These are phyloP conservation scores for Syngnathus rostellatus DNA, from an alignment of 2,797 vertebrate genomes.

Conservation along the genomic window DNA sequence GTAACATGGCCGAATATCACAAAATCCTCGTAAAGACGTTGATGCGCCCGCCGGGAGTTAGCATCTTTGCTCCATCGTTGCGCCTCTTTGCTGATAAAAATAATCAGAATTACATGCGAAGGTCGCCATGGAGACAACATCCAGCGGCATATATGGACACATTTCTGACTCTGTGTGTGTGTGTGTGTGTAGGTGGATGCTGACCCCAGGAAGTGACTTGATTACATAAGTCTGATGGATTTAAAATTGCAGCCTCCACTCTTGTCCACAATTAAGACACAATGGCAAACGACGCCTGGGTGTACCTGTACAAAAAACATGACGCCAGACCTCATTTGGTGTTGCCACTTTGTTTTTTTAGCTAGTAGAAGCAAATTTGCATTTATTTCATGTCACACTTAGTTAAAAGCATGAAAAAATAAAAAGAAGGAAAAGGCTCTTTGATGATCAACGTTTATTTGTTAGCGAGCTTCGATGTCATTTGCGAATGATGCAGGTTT, in stretches of 20 bases:
- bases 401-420: no score
- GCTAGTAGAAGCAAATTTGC: not conserved
- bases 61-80: not conserved
- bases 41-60: not conserved
- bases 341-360: not conserved
- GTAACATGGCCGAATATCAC: not conserved
- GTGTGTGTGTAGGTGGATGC: constrained; percentile 57
- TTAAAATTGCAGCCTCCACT: constrained; percentile 46
- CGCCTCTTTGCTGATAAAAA: constrained; percentile 58
- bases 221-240: constrained; percentile 59
- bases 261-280: constrained; percentile 41
- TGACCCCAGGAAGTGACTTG: constrained; percentile 54
- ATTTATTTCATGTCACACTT: not conserved
- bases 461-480: not conserved
- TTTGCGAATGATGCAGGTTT: not conserved
- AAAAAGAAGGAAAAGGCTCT: not conserved
- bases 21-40: not conserved
- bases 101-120: constrained; percentile 59
- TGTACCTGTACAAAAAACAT: not conserved
- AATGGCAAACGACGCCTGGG: constrained; percentile 23
- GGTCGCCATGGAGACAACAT: constrained; percentile 66
- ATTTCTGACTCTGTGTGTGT: constrained; percentile 30
- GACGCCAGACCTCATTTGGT: not conserved
- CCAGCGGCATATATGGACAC: constrained; percentile 60
- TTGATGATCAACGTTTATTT: not conserved